Conservation (phyloP, 2,888 invertebrate species). For the Fragum sueziense region DNA sequence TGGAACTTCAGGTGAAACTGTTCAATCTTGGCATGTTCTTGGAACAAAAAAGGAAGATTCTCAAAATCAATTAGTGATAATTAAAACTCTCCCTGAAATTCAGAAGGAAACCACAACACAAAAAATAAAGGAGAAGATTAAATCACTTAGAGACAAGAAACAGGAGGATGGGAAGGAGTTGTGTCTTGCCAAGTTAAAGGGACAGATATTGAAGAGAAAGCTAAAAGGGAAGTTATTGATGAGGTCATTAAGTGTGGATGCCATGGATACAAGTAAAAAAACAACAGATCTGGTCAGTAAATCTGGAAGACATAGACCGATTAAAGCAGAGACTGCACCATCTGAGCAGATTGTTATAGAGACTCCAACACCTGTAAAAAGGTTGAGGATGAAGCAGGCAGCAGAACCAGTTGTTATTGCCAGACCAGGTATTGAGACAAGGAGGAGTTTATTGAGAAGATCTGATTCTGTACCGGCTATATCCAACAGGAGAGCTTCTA, state of each 20-base stretch:
- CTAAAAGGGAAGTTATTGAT: constrained; percentile 80
- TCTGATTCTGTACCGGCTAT: constrained; percentile 57
- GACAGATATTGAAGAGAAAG: constrained; percentile 63
- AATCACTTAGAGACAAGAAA: background rate
- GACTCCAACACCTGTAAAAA: constrained; percentile 3
- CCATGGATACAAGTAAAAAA: constrained; percentile 23
- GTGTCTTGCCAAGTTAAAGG: constrained; percentile 66
- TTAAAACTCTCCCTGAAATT: background rate
- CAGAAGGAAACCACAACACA: background rate
- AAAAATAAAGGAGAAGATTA: background rate
- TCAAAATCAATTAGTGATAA: background rate
- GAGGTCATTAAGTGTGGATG: constrained; percentile 79
- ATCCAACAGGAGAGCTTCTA: constrained; percentile 13
- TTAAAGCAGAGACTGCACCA: constrained; percentile 14
- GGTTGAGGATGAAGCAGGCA: constrained; percentile 19
- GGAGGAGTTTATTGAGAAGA: constrained; percentile 34
- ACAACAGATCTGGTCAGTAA: constrained; percentile 8
- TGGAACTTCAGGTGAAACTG: background rate
- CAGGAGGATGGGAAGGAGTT: background rate
- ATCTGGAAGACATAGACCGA: constrained; percentile 18
- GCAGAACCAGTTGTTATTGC: background rate
- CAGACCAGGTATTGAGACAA: constrained; percentile 1
- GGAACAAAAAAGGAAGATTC: background rate
- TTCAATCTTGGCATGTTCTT: background rate
- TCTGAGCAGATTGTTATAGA: background rate